Conservation (phyloP, 2,888 invertebrate species). For the Pseudococcus viburni region DNA sequence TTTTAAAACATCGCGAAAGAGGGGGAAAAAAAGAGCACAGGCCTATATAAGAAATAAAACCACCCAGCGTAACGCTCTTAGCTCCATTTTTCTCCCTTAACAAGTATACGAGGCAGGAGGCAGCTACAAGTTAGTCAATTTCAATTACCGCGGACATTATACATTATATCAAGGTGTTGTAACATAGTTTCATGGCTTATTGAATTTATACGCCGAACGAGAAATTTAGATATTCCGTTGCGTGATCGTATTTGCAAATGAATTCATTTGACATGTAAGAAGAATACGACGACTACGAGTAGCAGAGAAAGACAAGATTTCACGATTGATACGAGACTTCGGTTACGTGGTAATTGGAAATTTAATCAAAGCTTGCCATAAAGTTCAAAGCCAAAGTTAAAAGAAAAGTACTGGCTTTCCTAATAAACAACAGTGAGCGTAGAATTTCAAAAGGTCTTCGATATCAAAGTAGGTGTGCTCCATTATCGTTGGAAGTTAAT, state of each 20-base stretch:
- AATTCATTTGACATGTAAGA: constrained; percentile 38
- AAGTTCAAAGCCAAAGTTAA: constrained; percentile 57
- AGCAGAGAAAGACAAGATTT: neutral
- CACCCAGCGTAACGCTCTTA: neutral
- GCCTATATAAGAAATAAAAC: neutral
- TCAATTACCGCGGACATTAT: neutral
- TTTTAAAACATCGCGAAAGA: neutral
- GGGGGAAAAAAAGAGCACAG: neutral
- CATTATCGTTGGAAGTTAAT: constrained; percentile 58
- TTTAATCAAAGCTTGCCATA: constrained; percentile 58
- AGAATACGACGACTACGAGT: neutral
- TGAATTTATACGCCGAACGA: neutral
- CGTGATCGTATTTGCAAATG: constrained; percentile 15
- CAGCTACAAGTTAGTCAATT: neutral
- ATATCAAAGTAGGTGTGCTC: constrained; percentile 57
- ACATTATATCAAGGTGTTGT: neutral
- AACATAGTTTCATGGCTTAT: constrained; percentile 3
- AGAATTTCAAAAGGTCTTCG: constrained; percentile 62
- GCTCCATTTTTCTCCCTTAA: neutral
- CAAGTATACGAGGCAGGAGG: too few relatives aligned
- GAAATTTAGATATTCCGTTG: constrained; percentile 23
- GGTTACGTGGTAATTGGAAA: constrained; percentile 62
- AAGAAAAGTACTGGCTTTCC: constrained; percentile 39
- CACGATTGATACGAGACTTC: constrained; percentile 57
- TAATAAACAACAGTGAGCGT: constrained; percentile 20